phyloP scores from a whole-genome alignment of 64 coral and sea anemone genomes.

The Catalaphyllia jardinei region DNA sequence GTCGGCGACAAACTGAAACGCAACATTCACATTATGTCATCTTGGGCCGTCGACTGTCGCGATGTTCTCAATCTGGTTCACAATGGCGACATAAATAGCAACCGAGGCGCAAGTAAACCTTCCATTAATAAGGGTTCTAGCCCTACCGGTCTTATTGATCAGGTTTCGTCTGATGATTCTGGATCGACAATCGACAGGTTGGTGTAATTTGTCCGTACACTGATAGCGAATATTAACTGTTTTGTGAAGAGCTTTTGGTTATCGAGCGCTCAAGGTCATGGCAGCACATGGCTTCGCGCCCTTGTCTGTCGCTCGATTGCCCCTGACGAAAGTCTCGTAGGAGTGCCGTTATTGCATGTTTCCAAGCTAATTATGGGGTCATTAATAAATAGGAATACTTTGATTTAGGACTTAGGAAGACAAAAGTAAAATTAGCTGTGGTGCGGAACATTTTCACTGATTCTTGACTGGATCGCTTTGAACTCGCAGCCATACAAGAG shows the following conservation, averaged over 20 bases:
- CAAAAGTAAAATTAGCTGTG: background rate
- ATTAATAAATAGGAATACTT: background rate
- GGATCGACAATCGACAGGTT: conserved; percentile 17
- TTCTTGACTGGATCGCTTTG: background rate
- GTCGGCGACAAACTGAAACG: background rate
- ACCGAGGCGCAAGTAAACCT: background rate
- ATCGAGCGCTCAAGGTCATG: too few species aligned
- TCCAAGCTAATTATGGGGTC: too few species aligned
- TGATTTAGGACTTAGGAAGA: background rate
- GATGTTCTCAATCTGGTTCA: background rate
- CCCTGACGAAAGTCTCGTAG: background rate
- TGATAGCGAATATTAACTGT: background rate
- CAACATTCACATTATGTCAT: background rate
- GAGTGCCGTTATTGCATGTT: too few species aligned
- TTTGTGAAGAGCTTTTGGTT: background rate
- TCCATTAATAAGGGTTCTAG: background rate
- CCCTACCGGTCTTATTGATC: background rate
- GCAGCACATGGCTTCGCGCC: background rate
- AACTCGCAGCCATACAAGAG: background rate
- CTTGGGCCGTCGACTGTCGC: background rate
- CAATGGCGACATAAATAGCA: background rate
- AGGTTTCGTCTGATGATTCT: background rate
- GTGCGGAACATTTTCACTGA: background rate
- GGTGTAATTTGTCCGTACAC: background rate
- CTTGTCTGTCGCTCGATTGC: background rate